A percentile compares a stretch with the other conserved stretches of the same genome.
Evolutionary conservation across 2,113 vertebrate species (phyloP).

Genomic region (Brachypodius melanocephalos): DNA sequence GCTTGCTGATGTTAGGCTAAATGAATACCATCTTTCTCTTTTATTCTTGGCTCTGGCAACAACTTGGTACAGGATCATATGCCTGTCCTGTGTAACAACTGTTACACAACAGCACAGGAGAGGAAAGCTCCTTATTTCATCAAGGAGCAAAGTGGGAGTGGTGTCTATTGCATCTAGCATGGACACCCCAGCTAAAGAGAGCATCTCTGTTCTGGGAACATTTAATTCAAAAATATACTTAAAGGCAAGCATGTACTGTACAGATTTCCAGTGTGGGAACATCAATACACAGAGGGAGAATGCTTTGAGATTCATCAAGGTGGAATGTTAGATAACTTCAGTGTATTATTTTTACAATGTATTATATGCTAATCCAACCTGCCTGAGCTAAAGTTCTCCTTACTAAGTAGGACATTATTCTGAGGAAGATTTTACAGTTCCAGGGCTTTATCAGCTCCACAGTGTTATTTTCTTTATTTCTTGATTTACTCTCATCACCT

Average conservation of each 20-base stretch:
- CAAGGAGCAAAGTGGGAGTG: background rate
- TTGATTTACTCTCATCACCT: background rate
- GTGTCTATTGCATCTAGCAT: background rate
- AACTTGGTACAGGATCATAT: background rate
- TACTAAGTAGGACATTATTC: background rate
- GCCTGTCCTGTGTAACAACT: background rate
- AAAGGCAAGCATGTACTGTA: background rate
- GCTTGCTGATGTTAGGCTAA: background rate
- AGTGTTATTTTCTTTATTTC: background rate
- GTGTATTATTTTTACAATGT: background rate
- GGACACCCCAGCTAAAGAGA: background rate
- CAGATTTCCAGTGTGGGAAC: background rate
- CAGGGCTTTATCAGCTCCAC: background rate
- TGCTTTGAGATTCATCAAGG: background rate
- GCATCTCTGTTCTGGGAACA: background rate
- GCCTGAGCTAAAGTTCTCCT: background rate
- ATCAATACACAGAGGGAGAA: background rate
- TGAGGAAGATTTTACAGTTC: background rate
- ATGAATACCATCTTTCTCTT: background rate
- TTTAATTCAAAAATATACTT: background rate
- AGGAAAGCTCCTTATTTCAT: background rate
- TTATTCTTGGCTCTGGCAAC: background rate
- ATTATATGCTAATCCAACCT: background rate
- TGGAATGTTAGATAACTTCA: background rate
- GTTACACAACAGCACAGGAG: background rate